Evolutionary conservation across 2,888 invertebrate genomes (phyloP), one percentile per base, ranked within the genome.

Genomic region (Harpalus rufipes): DNA sequence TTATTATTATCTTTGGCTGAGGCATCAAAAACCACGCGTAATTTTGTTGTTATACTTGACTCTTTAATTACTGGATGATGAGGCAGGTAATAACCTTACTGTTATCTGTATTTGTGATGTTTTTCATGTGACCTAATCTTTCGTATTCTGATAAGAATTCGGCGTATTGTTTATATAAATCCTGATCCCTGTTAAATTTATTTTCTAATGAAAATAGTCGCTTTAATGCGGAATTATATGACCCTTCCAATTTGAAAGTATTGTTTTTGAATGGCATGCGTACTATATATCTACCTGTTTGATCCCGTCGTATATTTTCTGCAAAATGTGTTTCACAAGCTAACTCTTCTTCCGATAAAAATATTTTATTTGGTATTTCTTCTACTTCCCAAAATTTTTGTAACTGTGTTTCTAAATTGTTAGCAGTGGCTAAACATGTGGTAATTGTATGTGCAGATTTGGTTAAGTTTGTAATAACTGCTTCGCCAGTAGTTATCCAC

Each of bases 91-190:
- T 51, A 51, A 74, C 51, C 74, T 74, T 51, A 12, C 51, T 4
- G 14, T 41, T 74, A 74, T 74, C 39, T 12, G 44, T 74, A 51
- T 14, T 16, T 16, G 74, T 74, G 6, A 74, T 74, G 4, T 44
- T 74, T 74, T 74, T 5, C 74, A 74, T 74, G 44, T 74, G 74
- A 74, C 74, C 44, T 74, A 74, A 12, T 51, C 44, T 74, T 74
- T 14, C 12, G 18, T 74, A 74, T 74, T 74, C 74, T 0, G 51
- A 44, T 51, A 74, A 51, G 12, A 74, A 74, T 0, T 16, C 51
- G 4, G 44, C 14, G 18, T 74, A 44, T 51, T 74, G 10, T 21
- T 51, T 21, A 44, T 16, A 8, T 74, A 74, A 74, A 7, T 7
- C 8, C 7, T n/a, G 14, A 44, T 74, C 18, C 12, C 44, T 74